Base-by-base conservation (phyloP, 2,888 invertebrate species). In the Parnassius glacialis region DNA sequence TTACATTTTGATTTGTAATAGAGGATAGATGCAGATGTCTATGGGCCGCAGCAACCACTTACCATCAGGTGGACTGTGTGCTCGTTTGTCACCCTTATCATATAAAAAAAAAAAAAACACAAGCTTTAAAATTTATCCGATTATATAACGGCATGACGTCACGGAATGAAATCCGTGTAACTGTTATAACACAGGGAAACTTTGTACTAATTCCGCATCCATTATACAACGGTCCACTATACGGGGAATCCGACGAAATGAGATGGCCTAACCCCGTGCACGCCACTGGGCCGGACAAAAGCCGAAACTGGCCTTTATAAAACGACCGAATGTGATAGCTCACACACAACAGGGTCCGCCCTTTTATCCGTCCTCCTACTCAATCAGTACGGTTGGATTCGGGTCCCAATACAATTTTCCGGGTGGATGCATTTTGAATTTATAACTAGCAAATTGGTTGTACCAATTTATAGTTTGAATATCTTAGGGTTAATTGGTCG, bases 401-500 rank as follows among this genome's bases (percentile, higher is more conserved):
- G 83, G 58, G 85, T 80, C 83, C 81, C 87, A 79, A 88, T 86
- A 90, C 90, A 90, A 90, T 90, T 90, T 89, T 86, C 81, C 83
- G 87, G 80, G 76, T 75, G 87, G 83, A 86, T 89, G 87, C 87
- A 88, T 87, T 89, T 89, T 86, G 90, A 90, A 90, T 90, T 90
- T 90, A 90, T 90, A 90, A 90, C 90, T 81, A 88, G 85, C 83
- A 87, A 90, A 90, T 89, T 88, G 90, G 82, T 83, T 80, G 81
- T 81, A 81, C 81, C 85, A 85, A 87, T 88, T 87, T 87, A 83
- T 87, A 84, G 80, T 83, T 83, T 81, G 85, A 85, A 90, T 88
- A 87, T 89, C 87, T 87, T 83, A 76, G 80, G 83, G 85, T 84
- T 89, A 90, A 90, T 88, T 89, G 87, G 78, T 72, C 72, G 75